Base-by-base conservation (phyloP, 1,140 invertebrate species). In the Macrobrachium nipponense region DNA sequence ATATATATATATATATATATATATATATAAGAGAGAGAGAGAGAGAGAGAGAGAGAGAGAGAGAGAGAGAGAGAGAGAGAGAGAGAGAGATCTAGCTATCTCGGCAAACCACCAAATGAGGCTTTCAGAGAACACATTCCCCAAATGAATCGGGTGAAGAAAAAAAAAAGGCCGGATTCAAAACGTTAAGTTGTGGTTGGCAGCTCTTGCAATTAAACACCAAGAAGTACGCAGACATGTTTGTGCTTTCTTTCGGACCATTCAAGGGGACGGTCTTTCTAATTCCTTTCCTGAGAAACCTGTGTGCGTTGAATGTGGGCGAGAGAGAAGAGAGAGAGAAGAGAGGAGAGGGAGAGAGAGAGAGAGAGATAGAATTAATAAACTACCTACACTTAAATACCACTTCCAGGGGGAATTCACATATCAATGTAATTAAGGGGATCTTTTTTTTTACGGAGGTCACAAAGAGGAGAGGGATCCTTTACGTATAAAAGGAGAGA, bases 251-350 rank as follows among this genome's bases (percentile, higher is more conserved):
- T 68, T 51, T 51, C 0, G 51, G 15, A 68, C n/a, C 5, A 18
- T 27, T 68, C 36, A 68, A 68, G n/a, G 20, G 66, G 14, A 12
- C n/a, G 66, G 66, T 68, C 20, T 68, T 68, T 20, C 36, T 68
- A 27, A 36, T 2, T 5, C 66, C 20, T 20, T 20, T 12, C 11
- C 66, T 10, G 66, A 68, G n/a, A 68, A 27, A 20, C 17, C n/a
- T n/a, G n/a, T 36, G 18, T 20, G 17, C 36, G n/a, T 36, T 20
- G n/a, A 36, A 18, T 14, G 66, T 20, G 66, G 15, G 64, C 8
- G 64, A 66, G 64, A 66, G 64, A 66, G 64, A 66, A 66, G n/a
- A 66, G 11, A 66, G 23, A 66, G 64, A 66, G n/a, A 66, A 66
- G 23, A 66, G 64, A 66, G 64, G 64, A 66, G 64, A 62, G 61